A percentile compares a stretch with the other conserved stretches of the same genome.
phyloP scores from a whole-genome alignment of 1,140 invertebrate species.

The Cyclina sinensis region DNA sequence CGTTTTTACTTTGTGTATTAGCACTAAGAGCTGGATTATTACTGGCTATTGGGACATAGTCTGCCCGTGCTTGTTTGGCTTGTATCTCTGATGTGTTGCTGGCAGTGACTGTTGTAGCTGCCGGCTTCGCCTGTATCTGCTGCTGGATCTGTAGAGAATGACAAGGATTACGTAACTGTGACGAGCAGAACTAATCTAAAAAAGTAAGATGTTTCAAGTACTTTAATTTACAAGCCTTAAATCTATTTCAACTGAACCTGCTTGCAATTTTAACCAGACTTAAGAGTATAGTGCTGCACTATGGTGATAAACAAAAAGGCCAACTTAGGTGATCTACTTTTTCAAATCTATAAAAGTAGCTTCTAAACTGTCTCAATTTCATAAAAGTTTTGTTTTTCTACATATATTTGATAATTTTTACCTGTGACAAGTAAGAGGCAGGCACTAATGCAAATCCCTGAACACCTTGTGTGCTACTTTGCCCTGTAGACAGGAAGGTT shows the following conservation, averaged over 20 bases:
- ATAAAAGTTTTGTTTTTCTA: no score
- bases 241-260: no score
- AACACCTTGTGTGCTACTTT: slow-evolving; percentile 81
- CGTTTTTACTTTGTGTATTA: slow-evolving; percentile 48
- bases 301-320: no score
- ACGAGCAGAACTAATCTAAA: no score
- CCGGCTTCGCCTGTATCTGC: slow-evolving; percentile 66
- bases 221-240: no score
- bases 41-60: slow-evolving; percentile 83
- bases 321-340: no score
- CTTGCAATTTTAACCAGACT: no score
- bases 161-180: background rate
- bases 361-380: no score
- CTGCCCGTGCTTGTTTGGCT: slow-evolving; percentile 62
- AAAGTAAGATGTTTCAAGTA: no score
- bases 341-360: no score
- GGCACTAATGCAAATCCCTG: slow-evolving; percentile 89
- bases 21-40: slow-evolving; percentile 79
- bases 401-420: no score
- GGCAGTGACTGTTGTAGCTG: slow-evolving; percentile 58
- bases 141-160: slow-evolving; percentile 68
- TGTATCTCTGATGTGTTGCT: slow-evolving; percentile 57
- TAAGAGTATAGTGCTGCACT: no score
- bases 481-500: slow-evolving; percentile 88
- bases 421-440: slow-evolving; percentile 89